A percentile compares a stretch with the other conserved stretches of the same genome.
Evolutionary conservation across 2,113 vertebrate species (phyloP).

Genomic region (Vireo altiloquus): DNA sequence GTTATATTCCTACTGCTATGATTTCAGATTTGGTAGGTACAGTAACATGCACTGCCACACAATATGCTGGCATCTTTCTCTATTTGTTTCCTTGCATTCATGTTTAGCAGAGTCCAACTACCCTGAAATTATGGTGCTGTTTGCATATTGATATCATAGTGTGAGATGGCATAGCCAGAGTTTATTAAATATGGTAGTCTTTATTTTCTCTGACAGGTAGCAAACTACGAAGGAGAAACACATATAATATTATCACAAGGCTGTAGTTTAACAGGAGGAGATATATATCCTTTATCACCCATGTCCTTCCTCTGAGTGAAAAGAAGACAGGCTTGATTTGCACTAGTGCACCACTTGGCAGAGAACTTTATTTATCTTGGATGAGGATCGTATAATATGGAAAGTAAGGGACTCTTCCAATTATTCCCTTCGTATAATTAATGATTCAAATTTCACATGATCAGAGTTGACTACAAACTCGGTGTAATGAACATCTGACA

Average conservation of each 20-base stretch:
- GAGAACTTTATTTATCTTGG: neutral
- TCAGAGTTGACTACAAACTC: neutral
- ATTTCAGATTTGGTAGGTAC: neutral
- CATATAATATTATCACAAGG: neutral
- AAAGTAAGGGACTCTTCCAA: neutral
- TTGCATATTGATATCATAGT: neutral
- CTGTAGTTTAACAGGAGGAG: neutral
- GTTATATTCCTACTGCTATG: neutral
- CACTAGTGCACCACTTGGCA: neutral
- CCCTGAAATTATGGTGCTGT: neutral
- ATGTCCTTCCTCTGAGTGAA: neutral
- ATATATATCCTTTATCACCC: neutral
- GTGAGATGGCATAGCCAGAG: neutral
- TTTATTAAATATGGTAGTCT: neutral
- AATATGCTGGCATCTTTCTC: neutral
- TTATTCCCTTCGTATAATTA: neutral
- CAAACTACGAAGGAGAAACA: neutral
- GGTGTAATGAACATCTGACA: neutral
- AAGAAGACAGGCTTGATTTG: neutral
- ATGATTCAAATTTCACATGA: neutral
- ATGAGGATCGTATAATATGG: accelerated
- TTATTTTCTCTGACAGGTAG: neutral
- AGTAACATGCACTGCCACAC: neutral
- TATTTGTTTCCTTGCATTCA: neutral
- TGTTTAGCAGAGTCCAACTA: neutral